Evolutionary conservation across 1,140 invertebrate genomes (phyloP), one percentile per base, ranked within the genome.

Genomic region (Euwallacea fornicatus): DNA sequence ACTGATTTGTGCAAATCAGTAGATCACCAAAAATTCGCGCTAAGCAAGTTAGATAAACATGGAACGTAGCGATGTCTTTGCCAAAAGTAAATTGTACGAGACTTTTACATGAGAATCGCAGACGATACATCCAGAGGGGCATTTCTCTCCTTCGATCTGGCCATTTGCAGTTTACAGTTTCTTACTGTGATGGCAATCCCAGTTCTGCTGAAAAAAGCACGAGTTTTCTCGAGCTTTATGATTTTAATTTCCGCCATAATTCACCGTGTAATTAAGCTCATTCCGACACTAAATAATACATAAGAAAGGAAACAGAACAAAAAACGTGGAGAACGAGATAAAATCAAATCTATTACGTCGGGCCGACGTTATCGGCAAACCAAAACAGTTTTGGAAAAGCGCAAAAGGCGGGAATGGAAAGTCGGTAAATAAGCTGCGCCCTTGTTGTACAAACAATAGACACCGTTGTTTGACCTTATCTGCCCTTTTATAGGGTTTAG

Each of bases 381-480:
- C 62, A 66, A 71, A 71, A 65, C 69, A 66, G 54, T 71, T 71
- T 64, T 71, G 69, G 63, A 66, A 71, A 69, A 71, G 46, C 54
- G 69, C n/a, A 60, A 65, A 70, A 63, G 41, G 61, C 69, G 61
- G 69, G 55, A 71, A 71, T 66, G 63, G 69, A 71, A 66, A 66
- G 62, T 66, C 69, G 69, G 69, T 71, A 71, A 71, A 71, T 71
- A 71, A 71, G 69, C 69, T 33, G 58, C 54, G 69, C 62, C 63
- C 63, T 65, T 71, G 69, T 71, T 66, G 62, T 71, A 71, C 69
- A 71, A 71, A 71, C 69, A 71, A 71, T 71, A 71, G 69, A 71
- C 63, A 71, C 69, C 69, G 69, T 71, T 71, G 69, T 71, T 71
- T 71, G 69, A 71, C 69, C 69, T 71, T 71, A 71, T 71, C 69